A percentile compares a stretch with the other conserved stretches of the same genome.
Conservation (phyloP, 2,113 vertebrate species). For the Brachirus orientalis region DNA sequence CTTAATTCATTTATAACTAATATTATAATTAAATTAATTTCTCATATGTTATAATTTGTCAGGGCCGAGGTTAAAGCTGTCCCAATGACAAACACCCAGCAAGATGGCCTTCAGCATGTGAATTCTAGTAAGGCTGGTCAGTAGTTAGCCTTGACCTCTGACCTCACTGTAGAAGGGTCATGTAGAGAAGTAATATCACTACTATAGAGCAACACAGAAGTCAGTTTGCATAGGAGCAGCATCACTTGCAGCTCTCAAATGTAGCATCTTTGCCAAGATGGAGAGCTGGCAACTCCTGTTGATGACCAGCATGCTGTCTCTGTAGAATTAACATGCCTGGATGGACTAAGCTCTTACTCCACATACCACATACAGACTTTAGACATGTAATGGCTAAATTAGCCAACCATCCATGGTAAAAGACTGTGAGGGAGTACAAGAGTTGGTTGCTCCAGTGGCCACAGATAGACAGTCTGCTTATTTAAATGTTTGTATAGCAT, state of each 20-base stretch:
- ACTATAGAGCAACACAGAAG: slow-evolving; percentile 6
- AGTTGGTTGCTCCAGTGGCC: slow-evolving; percentile 8
- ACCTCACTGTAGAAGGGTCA: slow-evolving; percentile 15
- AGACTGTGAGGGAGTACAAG: background rate
- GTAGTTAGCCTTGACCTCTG: slow-evolving; percentile 32
- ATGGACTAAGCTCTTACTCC: slow-evolving; percentile 37
- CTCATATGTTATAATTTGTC: background rate
- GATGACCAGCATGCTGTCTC: slow-evolving; percentile 38
- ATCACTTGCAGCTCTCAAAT: slow-evolving; percentile 28
- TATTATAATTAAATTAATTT: background rate
- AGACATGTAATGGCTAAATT: slow-evolving; percentile 52
- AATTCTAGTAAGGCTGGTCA: slow-evolving; percentile 19
- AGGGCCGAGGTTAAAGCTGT: slow-evolving; percentile 19
- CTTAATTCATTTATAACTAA: background rate
- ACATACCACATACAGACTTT: slow-evolving; percentile 51
- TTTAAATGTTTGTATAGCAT: slow-evolving; percentile 7
- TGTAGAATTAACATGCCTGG: slow-evolving; percentile 54
- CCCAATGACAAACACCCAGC: slow-evolving; percentile 39
- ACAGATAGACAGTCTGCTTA: slow-evolving; percentile 40
- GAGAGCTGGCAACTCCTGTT: slow-evolving; percentile 41
- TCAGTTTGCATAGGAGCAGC: slow-evolving; percentile 23
- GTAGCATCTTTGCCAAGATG: slow-evolving; percentile 30
- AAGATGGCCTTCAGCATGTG: slow-evolving; percentile 20
- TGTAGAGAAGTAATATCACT: background rate
- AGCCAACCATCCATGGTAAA: slow-evolving; percentile 18